phyloP scores from a whole-genome alignment of 2,797 vertebrate species.

The Setipinna tenuifilis region DNA sequence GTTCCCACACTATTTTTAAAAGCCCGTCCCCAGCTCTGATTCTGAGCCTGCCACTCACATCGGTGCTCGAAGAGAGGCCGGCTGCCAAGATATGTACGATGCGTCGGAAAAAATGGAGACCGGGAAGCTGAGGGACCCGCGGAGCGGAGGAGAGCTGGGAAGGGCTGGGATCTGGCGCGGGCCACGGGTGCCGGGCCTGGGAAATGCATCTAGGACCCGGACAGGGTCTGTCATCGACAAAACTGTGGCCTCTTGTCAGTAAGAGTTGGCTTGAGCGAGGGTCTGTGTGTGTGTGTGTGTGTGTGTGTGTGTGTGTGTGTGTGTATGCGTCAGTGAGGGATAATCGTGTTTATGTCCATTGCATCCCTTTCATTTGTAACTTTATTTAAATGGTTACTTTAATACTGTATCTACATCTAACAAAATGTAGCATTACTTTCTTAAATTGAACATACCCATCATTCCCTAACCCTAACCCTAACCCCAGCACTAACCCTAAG shows the following conservation, averaged over 20 bases:
- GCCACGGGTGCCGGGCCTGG: slow-evolving; percentile 64
- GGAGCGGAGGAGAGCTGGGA: slow-evolving; percentile 46
- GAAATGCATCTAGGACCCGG: slow-evolving; percentile 72
- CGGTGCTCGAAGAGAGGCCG: slow-evolving; percentile 58
- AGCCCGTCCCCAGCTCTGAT: slow-evolving; percentile 47
- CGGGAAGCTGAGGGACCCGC: slow-evolving; percentile 56
- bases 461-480: too few species aligned
- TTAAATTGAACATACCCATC: too few species aligned
- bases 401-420: too few species aligned
- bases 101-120: slow-evolving; percentile 64
- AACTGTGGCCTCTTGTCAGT: neutral
- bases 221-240: slow-evolving; percentile 42
- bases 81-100: slow-evolving; percentile 67
- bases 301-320: too few species aligned
- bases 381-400: too few species aligned
- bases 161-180: slow-evolving; percentile 63
- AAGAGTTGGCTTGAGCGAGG: neutral
- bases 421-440: too few species aligned
- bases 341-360: too few species aligned
- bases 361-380: too few species aligned
- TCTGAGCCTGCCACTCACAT: slow-evolving; percentile 53
- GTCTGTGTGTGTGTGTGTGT: neutral
- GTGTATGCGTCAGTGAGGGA: too few species aligned
- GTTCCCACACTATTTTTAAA: slow-evolving; percentile 66
- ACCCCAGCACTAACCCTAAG: too few species aligned